Conservation (phyloP, 2,888 invertebrate genomes). For the Halictus ligatus region DNA sequence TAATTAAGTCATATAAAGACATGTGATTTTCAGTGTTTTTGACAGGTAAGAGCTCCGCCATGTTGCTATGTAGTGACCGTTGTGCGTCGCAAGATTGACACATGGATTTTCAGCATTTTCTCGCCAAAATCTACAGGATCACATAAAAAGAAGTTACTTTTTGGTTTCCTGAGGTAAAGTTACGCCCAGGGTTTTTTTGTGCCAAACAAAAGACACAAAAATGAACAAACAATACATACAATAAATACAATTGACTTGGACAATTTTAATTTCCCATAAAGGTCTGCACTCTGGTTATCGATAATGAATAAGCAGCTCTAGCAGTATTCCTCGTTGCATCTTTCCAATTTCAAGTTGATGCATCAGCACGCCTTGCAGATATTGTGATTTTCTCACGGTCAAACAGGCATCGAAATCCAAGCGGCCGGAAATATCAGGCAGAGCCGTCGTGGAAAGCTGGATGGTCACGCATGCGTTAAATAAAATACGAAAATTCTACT, state of each 20-base stretch:
- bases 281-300: background rate
- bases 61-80: no score
- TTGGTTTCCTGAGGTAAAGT: no score
- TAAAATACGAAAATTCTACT: background rate
- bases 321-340: background rate
- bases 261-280: background rate
- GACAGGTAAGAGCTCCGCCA: no score
- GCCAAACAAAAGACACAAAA: background rate
- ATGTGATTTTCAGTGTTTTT: no score
- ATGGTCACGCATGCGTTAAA: background rate
- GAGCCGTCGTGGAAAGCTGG: background rate
- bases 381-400: background rate
- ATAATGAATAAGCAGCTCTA: background rate
- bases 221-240: background rate
- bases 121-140: no score
- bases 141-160: no score
- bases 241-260: background rate
- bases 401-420: background rate
- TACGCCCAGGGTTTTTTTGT: no score
- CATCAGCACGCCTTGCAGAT: background rate
- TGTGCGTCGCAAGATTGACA: no score
- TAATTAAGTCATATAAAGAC: no score
- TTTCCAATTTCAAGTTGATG: background rate
- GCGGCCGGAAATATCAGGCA: background rate
- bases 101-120: no score